Percentiles rank a stretch among this genome's conserved stretches.
These are phyloP conservation scores for Zaprionus africanus DNA, from an alignment of 1,140 invertebrate species.

Conservation along the genomic window DNA sequence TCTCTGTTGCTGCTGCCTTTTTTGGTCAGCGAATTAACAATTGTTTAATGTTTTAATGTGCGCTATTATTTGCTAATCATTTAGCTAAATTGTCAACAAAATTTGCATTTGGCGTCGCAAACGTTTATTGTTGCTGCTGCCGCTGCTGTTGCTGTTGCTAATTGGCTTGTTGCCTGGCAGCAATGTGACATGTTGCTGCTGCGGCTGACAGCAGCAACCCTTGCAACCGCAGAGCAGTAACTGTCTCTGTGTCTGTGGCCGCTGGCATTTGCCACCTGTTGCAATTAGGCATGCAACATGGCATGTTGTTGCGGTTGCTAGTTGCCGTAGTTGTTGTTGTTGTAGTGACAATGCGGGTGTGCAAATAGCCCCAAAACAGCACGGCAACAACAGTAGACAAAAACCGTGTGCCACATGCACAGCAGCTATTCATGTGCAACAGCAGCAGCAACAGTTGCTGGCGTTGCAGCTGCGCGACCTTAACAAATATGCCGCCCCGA, in stretches of 20 bases:
- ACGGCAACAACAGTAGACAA: slow-evolving; percentile 12
- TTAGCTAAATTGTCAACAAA: slow-evolving; percentile 48
- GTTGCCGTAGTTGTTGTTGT: not conserved
- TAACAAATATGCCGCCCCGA: slow-evolving; percentile 77
- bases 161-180: slow-evolving; percentile 57
- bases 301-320: slow-evolving; percentile 72
- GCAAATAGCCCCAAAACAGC: slow-evolving; percentile 40
- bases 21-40: slow-evolving; percentile 60
- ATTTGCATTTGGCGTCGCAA: not conserved
- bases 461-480: slow-evolving; percentile 76
- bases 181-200: slow-evolving; percentile 47
- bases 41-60: slow-evolving; percentile 49
- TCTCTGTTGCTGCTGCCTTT: slow-evolving; percentile 65
- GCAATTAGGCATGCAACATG: slow-evolving; percentile 82
- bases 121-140: slow-evolving; percentile 11
- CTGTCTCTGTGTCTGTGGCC: slow-evolving; percentile 16
- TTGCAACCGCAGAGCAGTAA: slow-evolving; percentile 49
- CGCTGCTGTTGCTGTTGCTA: slow-evolving; percentile 39
- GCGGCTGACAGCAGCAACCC: slow-evolving; percentile 39
- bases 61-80: slow-evolving; percentile 55
- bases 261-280: slow-evolving; percentile 75
- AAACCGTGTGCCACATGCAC: slow-evolving; percentile 68
- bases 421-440: slow-evolving; percentile 65
- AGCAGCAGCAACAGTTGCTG: slow-evolving; percentile 36
- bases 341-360: slow-evolving; percentile 43